Evolutionary conservation across 2,113 vertebrate genomes (phyloP), one percentile per base, ranked within the genome.

Genomic region (Mastomys natalensis): DNA sequence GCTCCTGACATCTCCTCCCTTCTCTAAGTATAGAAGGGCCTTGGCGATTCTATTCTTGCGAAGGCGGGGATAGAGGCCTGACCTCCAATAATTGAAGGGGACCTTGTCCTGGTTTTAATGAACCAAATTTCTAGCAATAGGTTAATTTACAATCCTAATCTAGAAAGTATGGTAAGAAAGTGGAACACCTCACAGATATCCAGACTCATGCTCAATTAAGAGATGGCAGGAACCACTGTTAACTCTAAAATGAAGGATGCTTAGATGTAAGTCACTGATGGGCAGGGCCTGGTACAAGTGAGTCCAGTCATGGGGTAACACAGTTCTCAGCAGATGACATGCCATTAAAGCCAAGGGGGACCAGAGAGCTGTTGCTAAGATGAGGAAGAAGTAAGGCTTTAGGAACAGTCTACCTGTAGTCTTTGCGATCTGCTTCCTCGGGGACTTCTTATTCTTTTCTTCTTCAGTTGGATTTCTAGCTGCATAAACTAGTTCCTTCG

Each of bases 391-490:
- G 9, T 8, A 31, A 77, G 53, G 21, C n/a, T 76, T 85, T 73
- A 9, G 31, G 45, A 78, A n/a, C 53, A 43, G 13, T 70, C 77
- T 78, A 0, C 43, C 3, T 11, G 19, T 31, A 62, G 48, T n/a
- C 58, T 31, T 48, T 3, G 40, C 82, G 93, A n/a, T 72, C 72
- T 64, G 73, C 9, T 94, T 91, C 86, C 87, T 89, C 45, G 22
- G 55, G 77, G 80, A 81, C 13, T 34, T 82, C 60, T n/a, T 55
- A 58, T 86, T 76, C 60, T 85, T 93, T 94, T 85, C 43, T 93
- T 85, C 64, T 58, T 81, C 93, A 92, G 89, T 72, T 82, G 77
- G 91, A 91, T 91, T 91, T 86, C 76, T 91, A 68, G 19, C 96
- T 86, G 81, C 37, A 84, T 68, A 31, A 66, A 73, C 58, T 55